Percentiles rank a stretch among this genome's conserved stretches.
phyloP scores from a whole-genome alignment of 2,797 vertebrate species.

The Epinephelus coioides region DNA sequence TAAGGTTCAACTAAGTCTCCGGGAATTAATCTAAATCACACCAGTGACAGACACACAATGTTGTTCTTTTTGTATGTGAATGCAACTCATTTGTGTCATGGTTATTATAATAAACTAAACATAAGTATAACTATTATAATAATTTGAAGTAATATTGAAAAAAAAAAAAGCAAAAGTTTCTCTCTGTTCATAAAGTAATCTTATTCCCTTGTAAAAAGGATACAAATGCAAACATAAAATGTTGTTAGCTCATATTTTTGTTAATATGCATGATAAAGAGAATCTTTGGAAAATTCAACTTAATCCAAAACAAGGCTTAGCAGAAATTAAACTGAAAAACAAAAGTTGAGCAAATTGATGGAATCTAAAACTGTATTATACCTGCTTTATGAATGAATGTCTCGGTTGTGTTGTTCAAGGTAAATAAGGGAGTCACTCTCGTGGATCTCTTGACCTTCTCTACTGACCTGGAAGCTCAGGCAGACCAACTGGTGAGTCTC shows the following conservation, averaged over 20 bases:
- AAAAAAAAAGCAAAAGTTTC: too few relatives aligned
- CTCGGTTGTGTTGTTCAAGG: constrained; percentile 78
- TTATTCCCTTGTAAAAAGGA: too few relatives aligned
- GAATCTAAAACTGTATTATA: background rate
- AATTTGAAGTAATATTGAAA: too few relatives aligned
- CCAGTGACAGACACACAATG: too few relatives aligned
- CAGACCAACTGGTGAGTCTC: constrained; percentile 89
- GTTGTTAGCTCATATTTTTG: too few relatives aligned
- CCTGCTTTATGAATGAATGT: background rate
- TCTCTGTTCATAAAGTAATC: too few relatives aligned
- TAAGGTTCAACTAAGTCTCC: background rate
- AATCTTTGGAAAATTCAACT: too few relatives aligned
- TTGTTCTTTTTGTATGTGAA: too few relatives aligned
- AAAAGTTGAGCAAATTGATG: background rate
- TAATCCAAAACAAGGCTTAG: background rate
- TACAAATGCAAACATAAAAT: too few relatives aligned
- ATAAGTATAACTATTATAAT: background rate
- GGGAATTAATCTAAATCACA: too few relatives aligned
- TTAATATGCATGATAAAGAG: too few relatives aligned
- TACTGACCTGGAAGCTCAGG: constrained; percentile 88
- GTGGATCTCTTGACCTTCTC: constrained; percentile 92
- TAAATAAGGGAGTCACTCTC: constrained; percentile 89
- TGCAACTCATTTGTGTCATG: background rate
- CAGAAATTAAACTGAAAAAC: background rate
- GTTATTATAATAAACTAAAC: background rate